A percentile compares a stretch with the other conserved stretches of the same genome.
Conservation (phyloP, 2,113 vertebrate genomes). For the Agapornis roseicollis region DNA sequence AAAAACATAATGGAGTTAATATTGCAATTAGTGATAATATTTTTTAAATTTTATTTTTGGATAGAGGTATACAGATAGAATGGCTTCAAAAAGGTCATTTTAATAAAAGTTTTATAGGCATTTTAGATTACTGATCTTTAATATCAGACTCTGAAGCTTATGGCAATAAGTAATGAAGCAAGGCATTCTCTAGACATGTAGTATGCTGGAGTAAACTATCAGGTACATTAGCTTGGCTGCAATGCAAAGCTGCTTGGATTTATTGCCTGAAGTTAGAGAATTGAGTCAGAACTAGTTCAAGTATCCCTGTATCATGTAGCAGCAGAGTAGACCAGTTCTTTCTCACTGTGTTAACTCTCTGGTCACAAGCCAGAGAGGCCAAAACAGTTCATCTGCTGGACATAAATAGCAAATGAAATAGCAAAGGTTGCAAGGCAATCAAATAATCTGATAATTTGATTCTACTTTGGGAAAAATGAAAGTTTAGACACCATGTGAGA, state of each 20-base stretch:
- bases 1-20: conserved; percentile 32
- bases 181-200: neutral
- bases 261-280: neutral
- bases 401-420: neutral
- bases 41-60: neutral
- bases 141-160: neutral
- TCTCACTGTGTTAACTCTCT: neutral
- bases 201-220: neutral
- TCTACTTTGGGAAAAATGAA: neutral
- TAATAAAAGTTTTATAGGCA: neutral
- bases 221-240: neutral
- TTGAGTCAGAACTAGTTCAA: neutral
- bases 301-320: accelerated
- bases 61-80: neutral
- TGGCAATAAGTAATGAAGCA: neutral
- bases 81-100: neutral
- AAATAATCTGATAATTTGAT: neutral
- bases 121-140: neutral
- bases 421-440: neutral
- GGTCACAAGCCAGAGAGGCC: neutral
- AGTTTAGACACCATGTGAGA: neutral
- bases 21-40: neutral
- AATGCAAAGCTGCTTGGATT: neutral
- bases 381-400: neutral
- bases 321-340: neutral